These are phyloP conservation scores for Urocynchramus pylzowi DNA, from an alignment of 2,113 vertebrate species.

Conservation along the genomic window DNA sequence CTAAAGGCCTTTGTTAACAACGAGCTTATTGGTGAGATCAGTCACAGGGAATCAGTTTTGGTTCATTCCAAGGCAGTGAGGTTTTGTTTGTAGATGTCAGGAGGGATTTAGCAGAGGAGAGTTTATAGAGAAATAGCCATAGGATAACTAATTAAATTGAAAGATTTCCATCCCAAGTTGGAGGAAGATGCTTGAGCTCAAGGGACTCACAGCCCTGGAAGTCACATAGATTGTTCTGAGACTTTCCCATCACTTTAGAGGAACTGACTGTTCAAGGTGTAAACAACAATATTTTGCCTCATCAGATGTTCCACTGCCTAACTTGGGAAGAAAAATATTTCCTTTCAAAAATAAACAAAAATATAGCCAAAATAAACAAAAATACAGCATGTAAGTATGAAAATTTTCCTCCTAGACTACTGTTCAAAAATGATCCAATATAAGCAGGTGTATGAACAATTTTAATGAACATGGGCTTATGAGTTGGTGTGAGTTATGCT, in stretches of 20 bases:
- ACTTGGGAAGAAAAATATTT: background rate
- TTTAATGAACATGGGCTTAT: background rate
- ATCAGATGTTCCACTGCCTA: background rate
- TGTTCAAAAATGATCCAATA: background rate
- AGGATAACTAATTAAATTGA: slow-evolving; percentile 59
- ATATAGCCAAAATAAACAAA: background rate
- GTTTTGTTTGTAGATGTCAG: slow-evolving; percentile 61
- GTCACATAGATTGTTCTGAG: background rate
- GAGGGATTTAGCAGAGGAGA: slow-evolving; percentile 50
- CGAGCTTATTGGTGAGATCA: slow-evolving; percentile 62
- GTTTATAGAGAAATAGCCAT: slow-evolving; percentile 60
- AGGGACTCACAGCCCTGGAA: background rate
- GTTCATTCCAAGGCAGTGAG: slow-evolving; percentile 64
- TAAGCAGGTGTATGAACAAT: background rate
- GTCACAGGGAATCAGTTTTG: slow-evolving; percentile 58
- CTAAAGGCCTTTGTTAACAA: slow-evolving; percentile 56
- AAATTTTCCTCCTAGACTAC: background rate
- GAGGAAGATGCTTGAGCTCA: background rate
- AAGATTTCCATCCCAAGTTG: slow-evolving; percentile 16
- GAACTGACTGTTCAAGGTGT: background rate
- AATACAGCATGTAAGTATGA: background rate
- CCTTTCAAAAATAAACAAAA: background rate
- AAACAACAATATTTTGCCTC: background rate
- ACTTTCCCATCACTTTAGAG: background rate
- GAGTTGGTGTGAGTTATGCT: background rate